A percentile compares a stretch with the other conserved stretches of the same genome.
Evolutionary conservation across 2,113 vertebrate genomes (phyloP).

Genomic region (Chunga burmeisteri): DNA sequence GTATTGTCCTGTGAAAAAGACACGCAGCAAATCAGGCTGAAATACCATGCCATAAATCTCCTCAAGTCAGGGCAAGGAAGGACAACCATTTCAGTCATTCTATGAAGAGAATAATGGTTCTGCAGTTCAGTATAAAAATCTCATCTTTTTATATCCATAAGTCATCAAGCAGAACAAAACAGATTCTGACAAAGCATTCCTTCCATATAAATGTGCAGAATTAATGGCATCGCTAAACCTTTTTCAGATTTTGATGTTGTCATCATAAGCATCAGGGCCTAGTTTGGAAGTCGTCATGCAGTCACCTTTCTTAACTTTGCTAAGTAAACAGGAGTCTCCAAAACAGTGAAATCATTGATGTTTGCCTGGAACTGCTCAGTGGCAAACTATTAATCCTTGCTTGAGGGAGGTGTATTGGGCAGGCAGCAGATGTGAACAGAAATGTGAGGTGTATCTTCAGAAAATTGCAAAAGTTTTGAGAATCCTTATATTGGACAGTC

Average conservation of each 20-base stretch:
- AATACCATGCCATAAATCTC: background rate
- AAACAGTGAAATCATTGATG: background rate
- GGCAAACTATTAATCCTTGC: background rate
- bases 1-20: background rate
- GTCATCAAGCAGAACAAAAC: constrained; percentile 38
- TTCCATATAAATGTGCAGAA: background rate
- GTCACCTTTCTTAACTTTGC: background rate
- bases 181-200: constrained; percentile 28
- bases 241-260: background rate
- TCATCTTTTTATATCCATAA: constrained; percentile 7
- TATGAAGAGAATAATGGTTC: background rate
- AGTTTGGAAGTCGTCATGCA: background rate
- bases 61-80: background rate
- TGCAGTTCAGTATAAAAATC: constrained; percentile 9
- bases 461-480: background rate
- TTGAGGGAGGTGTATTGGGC: background rate
- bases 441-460: background rate
- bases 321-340: background rate
- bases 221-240: background rate
- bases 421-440: background rate
- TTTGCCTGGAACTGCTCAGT: background rate
- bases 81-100: constrained; percentile 8
- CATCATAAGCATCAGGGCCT: background rate
- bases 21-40: background rate
- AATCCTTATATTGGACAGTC: background rate